Conservation (phyloP, 2,888 invertebrate genomes). For the Dilophus febrilis region DNA sequence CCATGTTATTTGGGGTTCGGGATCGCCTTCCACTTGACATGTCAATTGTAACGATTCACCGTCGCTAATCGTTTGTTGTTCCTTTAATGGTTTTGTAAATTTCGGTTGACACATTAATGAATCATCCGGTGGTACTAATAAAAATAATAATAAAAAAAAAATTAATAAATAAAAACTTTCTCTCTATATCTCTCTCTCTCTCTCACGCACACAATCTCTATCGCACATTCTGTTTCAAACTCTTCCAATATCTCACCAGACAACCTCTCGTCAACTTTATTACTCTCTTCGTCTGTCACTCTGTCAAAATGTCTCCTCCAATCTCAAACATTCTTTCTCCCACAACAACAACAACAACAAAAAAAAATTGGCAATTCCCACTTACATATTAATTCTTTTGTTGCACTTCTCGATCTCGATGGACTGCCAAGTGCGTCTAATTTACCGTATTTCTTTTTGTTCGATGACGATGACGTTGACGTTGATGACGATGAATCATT, state of each 20-base stretch:
- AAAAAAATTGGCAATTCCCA: conserved; percentile 15
- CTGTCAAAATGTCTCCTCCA: not conserved
- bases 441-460: conserved; percentile 47
- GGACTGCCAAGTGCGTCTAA: conserved; percentile 64
- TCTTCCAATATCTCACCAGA: too few relatives aligned
- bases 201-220: too few relatives aligned
- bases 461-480: conserved; percentile 21
- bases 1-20: conserved; percentile 77
- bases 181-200: too few relatives aligned
- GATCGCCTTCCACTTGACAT: conserved; percentile 77
- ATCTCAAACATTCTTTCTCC: too few relatives aligned
- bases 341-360: too few relatives aligned
- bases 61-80: conserved; percentile 56
- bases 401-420: conserved; percentile 73
- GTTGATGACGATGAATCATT: conserved; percentile 14
- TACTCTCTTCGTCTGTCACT: not conserved
- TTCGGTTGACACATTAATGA: conserved; percentile 73
- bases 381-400: conserved; percentile 74
- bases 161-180: too few relatives aligned
- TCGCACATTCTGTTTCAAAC: too few relatives aligned
- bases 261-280: not conserved
- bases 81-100: conserved; percentile 60
- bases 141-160: conserved; percentile 14
- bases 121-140: conserved; percentile 70
- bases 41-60: conserved; percentile 73